phyloP scores from a whole-genome alignment of 37 sponge, comb jelly and placozoan genomes.

The Agelas oroides region DNA sequence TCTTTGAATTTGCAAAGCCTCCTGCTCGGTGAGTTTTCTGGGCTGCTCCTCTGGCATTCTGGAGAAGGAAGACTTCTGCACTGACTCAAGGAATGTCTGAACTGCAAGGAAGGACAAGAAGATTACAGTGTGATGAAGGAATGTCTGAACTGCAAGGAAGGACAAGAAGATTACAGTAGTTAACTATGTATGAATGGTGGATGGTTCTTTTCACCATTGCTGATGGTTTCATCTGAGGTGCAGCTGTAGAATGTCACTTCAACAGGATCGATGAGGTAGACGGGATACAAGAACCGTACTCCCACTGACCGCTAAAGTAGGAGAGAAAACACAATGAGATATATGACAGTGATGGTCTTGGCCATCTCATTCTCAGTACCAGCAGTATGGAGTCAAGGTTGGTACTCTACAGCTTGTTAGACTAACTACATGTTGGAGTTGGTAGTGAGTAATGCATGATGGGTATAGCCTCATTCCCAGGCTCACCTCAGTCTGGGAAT shows the following conservation, averaged over 20 bases:
- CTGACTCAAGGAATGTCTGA: neutral
- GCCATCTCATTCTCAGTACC: too few species aligned
- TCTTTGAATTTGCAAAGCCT: slow-evolving; percentile 13
- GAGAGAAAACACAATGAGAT: too few species aligned
- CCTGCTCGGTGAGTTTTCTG: slow-evolving; percentile 23
- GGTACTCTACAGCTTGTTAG: too few species aligned
- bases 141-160: neutral
- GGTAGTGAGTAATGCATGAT: too few species aligned
- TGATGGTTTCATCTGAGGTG: slow-evolving; percentile 13
- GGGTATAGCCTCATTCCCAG: too few species aligned
- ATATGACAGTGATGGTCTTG: too few species aligned
- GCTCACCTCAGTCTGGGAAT: too few species aligned
- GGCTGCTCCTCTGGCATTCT: slow-evolving; percentile 4
- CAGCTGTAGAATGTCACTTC: neutral
- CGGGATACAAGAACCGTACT: slow-evolving; percentile 47
- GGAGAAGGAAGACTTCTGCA: slow-evolving; percentile 20
- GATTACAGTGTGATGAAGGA: too few species aligned
- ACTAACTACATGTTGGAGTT: too few species aligned
- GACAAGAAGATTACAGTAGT: neutral
- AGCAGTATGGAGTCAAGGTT: too few species aligned
- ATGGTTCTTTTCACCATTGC: too few species aligned
- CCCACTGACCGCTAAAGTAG: slow-evolving; percentile 35
- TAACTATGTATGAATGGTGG: too few species aligned
- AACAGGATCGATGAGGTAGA: slow-evolving; percentile 43
- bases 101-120: neutral